A percentile compares a stretch with the other conserved stretches of the same genome.
Conservation (phyloP, 92 coral and sea anemone genomes). For the Parazoanthus swiftii region DNA sequence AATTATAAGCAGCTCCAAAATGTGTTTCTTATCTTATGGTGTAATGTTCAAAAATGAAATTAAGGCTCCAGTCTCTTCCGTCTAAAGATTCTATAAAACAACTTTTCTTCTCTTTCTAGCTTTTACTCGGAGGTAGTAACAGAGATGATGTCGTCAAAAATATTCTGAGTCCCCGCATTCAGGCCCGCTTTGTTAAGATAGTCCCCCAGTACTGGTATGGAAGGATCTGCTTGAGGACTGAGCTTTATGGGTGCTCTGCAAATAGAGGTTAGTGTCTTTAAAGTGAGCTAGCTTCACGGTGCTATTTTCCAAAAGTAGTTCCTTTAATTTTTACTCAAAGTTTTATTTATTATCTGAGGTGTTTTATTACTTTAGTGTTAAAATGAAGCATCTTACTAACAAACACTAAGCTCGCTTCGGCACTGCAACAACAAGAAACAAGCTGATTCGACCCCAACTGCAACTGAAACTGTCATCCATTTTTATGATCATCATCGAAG, state of each 20-base stretch:
- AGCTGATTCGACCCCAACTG: too few species aligned
- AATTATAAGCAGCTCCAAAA: too few species aligned
- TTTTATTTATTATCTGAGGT: neutral
- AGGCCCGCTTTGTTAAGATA: constrained; percentile 66
- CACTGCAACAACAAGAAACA: too few species aligned
- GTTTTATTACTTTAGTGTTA: neutral
- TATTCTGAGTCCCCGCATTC: constrained; percentile 49
- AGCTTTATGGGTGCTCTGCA: constrained; percentile 63
- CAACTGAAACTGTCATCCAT: too few species aligned
- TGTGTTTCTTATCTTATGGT: too few species aligned
- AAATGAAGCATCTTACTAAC: neutral
- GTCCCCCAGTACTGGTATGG: constrained; percentile 79
- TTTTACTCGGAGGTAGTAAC: constrained; percentile 62
- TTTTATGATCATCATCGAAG: too few species aligned
- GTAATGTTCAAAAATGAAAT: too few species aligned
- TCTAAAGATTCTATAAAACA: too few species aligned
- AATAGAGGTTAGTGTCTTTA: constrained; percentile 55
- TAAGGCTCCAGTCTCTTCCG: too few species aligned
- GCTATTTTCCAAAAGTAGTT: neutral
- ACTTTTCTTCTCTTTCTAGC: constrained; percentile 28
- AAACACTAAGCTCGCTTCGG: too few species aligned
- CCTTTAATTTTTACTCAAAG: neutral
- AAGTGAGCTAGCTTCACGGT: neutral
- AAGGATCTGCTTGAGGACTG: constrained; percentile 70
- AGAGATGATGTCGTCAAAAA: constrained; percentile 38